Percentiles rank a stretch among this genome's conserved stretches.
Conservation (phyloP, 2,113 vertebrate genomes). For the Lathamus discolor region DNA sequence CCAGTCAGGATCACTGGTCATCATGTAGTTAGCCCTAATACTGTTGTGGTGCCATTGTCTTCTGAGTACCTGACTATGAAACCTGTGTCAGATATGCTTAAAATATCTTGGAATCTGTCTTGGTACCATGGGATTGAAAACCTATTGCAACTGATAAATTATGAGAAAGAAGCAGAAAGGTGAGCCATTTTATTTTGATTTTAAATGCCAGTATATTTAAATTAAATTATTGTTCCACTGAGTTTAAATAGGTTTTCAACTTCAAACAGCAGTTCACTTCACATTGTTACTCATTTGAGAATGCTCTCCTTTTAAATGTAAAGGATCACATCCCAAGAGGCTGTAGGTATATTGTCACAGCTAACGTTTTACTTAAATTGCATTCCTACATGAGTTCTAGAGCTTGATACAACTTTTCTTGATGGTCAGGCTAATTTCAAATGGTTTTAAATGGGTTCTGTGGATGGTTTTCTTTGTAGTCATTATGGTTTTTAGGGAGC, state of each 20-base stretch:
- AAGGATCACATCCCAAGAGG: neutral
- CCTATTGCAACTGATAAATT: slow-evolving; percentile 64
- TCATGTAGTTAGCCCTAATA: slow-evolving; percentile 90
- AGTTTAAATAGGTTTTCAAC: neutral
- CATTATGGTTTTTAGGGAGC: neutral
- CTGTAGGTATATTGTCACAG: neutral
- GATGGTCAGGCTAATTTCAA: neutral
- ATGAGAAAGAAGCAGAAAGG: slow-evolving; percentile 60
- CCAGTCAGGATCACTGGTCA: slow-evolving; percentile 80
- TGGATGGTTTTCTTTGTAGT: neutral
- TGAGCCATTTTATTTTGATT: slow-evolving; percentile 67
- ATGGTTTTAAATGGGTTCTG: neutral
- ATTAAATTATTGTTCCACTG: neutral
- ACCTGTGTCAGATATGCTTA: slow-evolving; percentile 83
- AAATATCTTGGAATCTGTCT: slow-evolving; percentile 88
- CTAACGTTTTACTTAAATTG: neutral
- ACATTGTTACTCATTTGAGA: neutral
- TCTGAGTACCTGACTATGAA: slow-evolving; percentile 77
- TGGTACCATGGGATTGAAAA: slow-evolving; percentile 87
- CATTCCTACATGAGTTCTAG: neutral
- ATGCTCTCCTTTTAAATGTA: neutral
- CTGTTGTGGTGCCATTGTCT: slow-evolving; percentile 80
- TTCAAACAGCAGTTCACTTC: neutral
- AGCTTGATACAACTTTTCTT: neutral
- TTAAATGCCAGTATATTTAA: neutral